phyloP scores from a whole-genome alignment of 2,797 vertebrate genomes.

The Gouania willdenowi region DNA sequence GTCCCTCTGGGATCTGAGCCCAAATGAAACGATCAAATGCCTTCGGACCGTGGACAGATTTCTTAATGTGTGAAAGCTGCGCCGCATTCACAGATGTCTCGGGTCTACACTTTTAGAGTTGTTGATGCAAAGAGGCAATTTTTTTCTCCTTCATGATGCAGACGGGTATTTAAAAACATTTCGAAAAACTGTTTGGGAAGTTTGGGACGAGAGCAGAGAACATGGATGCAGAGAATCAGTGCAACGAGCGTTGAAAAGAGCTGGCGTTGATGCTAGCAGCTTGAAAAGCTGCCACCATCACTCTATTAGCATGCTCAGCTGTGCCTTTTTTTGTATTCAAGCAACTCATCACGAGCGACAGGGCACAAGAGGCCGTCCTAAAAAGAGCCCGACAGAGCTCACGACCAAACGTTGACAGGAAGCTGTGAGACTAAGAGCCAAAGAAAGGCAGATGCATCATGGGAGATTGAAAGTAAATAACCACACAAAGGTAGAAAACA shows the following conservation, averaged over 20 bases:
- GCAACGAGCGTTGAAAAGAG: slow-evolving; percentile 31
- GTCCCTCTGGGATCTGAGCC: slow-evolving; percentile 63
- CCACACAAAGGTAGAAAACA: slow-evolving; percentile 4
- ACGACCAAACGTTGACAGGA: slow-evolving; percentile 52
- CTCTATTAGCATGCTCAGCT: slow-evolving; percentile 74
- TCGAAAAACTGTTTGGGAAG: too few species aligned
- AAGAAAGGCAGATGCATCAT: slow-evolving; percentile 54
- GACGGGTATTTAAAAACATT: too few species aligned
- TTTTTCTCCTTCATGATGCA: too few species aligned
- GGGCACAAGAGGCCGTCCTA: slow-evolving; percentile 65
- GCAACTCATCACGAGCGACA: slow-evolving; percentile 64
- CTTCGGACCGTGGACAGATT: slow-evolving; percentile 67
- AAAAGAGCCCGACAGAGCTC: slow-evolving; percentile 60
- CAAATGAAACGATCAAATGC: slow-evolving; percentile 72
- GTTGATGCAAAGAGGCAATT: slow-evolving; percentile 38
- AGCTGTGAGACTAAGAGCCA: slow-evolving; percentile 44
- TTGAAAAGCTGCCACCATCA: slow-evolving; percentile 63
- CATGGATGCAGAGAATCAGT: too few species aligned
- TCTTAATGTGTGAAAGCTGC: slow-evolving; percentile 73
- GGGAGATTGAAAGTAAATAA: slow-evolving; percentile 35
- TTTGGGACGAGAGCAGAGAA: too few species aligned
- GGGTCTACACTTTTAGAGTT: slow-evolving; percentile 62
- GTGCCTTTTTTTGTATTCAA: slow-evolving; percentile 60
- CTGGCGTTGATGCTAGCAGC: slow-evolving; percentile 39
- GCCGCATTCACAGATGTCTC: slow-evolving; percentile 65